Evolutionary conservation across 2,888 invertebrate species (phyloP), one percentile per base, ranked within the genome.

Genomic region (Rhingia rostrata): DNA sequence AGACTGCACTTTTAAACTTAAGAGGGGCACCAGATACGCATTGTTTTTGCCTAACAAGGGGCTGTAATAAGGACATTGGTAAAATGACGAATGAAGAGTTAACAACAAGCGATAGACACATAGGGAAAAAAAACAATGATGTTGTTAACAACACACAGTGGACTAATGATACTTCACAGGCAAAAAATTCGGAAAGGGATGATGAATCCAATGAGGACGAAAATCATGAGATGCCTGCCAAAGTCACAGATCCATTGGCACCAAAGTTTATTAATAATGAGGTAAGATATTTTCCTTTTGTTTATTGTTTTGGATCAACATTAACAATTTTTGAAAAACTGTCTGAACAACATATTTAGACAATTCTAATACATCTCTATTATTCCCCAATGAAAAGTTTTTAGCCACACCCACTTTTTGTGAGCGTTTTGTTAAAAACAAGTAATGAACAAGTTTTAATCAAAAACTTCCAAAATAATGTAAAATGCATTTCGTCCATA

Each of bases 181-280:
- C 67, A 53, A 80, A 56, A 53, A 85, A 72, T 49, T 72, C 39
- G 12, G 75, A 74, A 4, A 67, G 58, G n/a, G 67, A 66, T 6
- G 90, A 90, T 37, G 90, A 90, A 63, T 90, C 90, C 66, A 90
- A 89, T 75, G 90, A 90, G 41, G 90, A 90, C 51, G 91, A 91
- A 58, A 89, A 88, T 64, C 90, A 90, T 67, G 88, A 88, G 37
- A 89, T 88, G 82, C 89, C 90, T 33, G 89, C 90, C 61, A 91
- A 91, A 82, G 91, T 89, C 47, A 91, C 91, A 37, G 90, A 91
- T 89, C 91, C 90, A 32, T 86, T 91, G 80, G 91, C 91, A 22
- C 91, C 91, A 7, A 91, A 91, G 86, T 86, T 89, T 12, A 86
- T 88, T 74, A 91, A 89, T 84, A 91, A 90, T 82, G 91, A 91